phyloP scores from a whole-genome alignment of 2,797 vertebrate genomes.

The Gymnodraco acuticeps region DNA sequence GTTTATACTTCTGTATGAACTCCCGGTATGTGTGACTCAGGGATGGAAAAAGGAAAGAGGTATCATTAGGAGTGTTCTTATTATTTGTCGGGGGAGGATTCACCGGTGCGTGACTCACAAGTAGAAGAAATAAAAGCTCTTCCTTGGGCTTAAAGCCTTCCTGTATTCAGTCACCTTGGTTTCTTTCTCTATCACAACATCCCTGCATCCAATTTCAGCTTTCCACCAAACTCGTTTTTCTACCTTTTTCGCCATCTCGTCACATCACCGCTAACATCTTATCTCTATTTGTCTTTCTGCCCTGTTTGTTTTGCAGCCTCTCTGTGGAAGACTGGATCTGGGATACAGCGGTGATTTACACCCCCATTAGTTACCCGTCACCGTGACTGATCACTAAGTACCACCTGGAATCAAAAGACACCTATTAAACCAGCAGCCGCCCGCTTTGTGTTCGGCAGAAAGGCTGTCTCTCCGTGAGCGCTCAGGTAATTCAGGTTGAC shows the following conservation, averaged over 20 bases:
- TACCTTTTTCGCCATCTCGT: neutral
- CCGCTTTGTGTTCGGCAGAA: slow-evolving; percentile 44
- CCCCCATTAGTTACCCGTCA: slow-evolving; percentile 91
- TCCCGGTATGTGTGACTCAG: slow-evolving; percentile 30
- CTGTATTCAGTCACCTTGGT: neutral
- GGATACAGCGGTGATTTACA: slow-evolving; percentile 86
- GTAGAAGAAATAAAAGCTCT: neutral
- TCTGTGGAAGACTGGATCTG: slow-evolving; percentile 81
- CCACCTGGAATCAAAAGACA: slow-evolving; percentile 86
- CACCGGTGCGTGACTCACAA: slow-evolving; percentile 36
- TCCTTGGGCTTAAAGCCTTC: slow-evolving; percentile 10
- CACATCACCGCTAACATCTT: slow-evolving; percentile 10
- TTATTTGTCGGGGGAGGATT: slow-evolving; percentile 39
- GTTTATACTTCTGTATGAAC: slow-evolving; percentile 18
- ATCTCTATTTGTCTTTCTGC: slow-evolving; percentile 50
- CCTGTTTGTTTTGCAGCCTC: slow-evolving; percentile 45
- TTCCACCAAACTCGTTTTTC: slow-evolving; percentile 35
- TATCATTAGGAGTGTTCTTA: slow-evolving; percentile 46
- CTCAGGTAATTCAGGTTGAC: slow-evolving; percentile 23
- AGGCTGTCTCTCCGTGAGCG: slow-evolving; percentile 25
- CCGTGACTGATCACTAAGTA: slow-evolving; percentile 89
- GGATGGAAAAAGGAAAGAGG: slow-evolving; percentile 18
- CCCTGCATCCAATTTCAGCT: slow-evolving; percentile 7
- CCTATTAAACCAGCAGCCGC: slow-evolving; percentile 78
- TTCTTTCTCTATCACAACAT: slow-evolving; percentile 7